phyloP scores from a whole-genome alignment of 2,113 vertebrate species.

The Notothenia rossii region DNA sequence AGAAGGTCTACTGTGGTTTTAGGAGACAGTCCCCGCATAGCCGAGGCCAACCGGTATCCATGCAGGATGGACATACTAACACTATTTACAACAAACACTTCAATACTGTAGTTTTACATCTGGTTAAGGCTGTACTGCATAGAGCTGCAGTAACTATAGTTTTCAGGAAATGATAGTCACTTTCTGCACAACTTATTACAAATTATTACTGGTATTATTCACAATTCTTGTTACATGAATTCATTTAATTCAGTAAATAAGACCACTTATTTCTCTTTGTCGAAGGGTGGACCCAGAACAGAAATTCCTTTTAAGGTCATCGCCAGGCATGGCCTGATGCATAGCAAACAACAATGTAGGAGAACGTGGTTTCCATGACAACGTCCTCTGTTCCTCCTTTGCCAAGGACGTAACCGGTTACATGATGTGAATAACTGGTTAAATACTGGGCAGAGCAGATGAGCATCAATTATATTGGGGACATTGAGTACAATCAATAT shows the following conservation, averaged over 20 bases:
- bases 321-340: slow-evolving; percentile 83
- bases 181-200: slow-evolving; percentile 85
- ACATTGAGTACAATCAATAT: slow-evolving; percentile 53
- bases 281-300: slow-evolving; percentile 74
- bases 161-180: slow-evolving; percentile 92
- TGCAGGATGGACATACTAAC: slow-evolving; percentile 91
- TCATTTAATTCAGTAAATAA: slow-evolving; percentile 81
- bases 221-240: slow-evolving; percentile 77
- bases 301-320: slow-evolving; percentile 79
- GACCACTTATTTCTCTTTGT: slow-evolving; percentile 85
- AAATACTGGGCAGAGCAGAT: slow-evolving; percentile 36
- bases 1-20: slow-evolving; percentile 74
- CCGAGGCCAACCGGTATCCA: slow-evolving; percentile 90
- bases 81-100: slow-evolving; percentile 92
- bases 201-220: slow-evolving; percentile 80
- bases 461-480: slow-evolving; percentile 45
- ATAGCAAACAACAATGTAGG: slow-evolving; percentile 83
- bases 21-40: slow-evolving; percentile 58
- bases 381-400: slow-evolving; percentile 64
- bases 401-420: slow-evolving; percentile 45
- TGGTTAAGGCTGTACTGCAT: slow-evolving; percentile 86
- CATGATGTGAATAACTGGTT: slow-evolving; percentile 40
- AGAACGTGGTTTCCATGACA: slow-evolving; percentile 70
- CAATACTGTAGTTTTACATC: slow-evolving; percentile 80
- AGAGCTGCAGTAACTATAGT: slow-evolving; percentile 80